Conservation (phyloP, 2,888 invertebrate genomes). For the Drosophila ezoana region DNA sequence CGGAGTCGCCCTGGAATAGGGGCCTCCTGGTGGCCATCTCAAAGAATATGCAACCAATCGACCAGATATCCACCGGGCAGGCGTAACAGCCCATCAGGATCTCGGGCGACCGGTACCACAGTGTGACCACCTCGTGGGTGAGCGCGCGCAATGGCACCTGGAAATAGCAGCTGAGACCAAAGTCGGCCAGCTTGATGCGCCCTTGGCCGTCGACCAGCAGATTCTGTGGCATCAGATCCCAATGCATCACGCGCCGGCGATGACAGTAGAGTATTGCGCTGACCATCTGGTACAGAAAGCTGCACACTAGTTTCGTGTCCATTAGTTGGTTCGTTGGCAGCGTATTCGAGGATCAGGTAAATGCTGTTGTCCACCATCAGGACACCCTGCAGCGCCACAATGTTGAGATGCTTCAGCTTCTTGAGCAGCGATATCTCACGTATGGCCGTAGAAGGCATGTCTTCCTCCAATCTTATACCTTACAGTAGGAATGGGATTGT, state of each 20-base stretch:
- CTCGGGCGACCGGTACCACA: conserved; percentile 99
- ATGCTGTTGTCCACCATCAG: conserved; percentile 92
- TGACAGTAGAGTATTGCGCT: conserved; percentile 96
- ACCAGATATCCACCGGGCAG: conserved; percentile 97
- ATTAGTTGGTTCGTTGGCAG: conserved; percentile 89
- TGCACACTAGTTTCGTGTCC: conserved; percentile 88
- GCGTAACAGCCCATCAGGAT: conserved; percentile 96
- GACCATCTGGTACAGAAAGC: conserved; percentile 93
- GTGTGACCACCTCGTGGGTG: conserved; percentile 97
- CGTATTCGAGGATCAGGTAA: conserved; percentile 95
- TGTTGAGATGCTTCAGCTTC: conserved; percentile 94
- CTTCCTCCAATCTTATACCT: conserved; percentile 87
- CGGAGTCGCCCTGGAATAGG: conserved; percentile 98
- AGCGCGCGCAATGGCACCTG: conserved; percentile 95
- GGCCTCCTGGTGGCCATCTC: conserved; percentile 92
- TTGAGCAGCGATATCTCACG: conserved; percentile 97
- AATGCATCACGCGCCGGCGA: conserved; percentile 93
- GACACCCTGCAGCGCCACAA: conserved; percentile 95
- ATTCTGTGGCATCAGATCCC: conserved; percentile 98
- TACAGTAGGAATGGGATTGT: no score
- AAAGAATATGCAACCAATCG: conserved; percentile 96
- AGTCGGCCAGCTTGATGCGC: conserved; percentile 95
- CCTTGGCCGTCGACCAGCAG: conserved; percentile 93
- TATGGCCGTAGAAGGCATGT: conserved; percentile 97
- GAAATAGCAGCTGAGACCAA: conserved; percentile 96